Percentiles rank a stretch among this genome's conserved stretches.
Conservation (phyloP, 2,888 invertebrate genomes). For the Andrena marginata region DNA sequence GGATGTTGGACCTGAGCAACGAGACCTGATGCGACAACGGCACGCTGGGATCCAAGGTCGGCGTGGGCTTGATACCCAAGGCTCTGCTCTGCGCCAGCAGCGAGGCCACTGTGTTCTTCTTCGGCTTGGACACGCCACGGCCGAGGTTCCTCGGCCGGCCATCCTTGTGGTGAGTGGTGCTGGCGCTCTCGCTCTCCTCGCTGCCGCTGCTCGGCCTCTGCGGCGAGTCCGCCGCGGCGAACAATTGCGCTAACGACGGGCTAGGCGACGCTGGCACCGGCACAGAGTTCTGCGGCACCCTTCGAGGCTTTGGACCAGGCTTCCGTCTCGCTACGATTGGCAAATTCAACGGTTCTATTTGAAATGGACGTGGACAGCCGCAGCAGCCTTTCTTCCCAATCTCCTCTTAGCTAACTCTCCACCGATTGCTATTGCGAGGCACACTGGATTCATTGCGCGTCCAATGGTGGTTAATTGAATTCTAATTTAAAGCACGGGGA, state of each 20-base stretch:
- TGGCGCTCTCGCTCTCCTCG: conserved; percentile 88
- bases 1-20: conserved; percentile 87
- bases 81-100: conserved; percentile 94
- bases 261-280: conserved; percentile 86
- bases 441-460: no score
- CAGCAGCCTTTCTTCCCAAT: neutral
- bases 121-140: conserved; percentile 95
- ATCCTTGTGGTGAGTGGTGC: conserved; percentile 87
- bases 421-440: no score
- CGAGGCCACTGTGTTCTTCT: conserved; percentile 96
- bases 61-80: conserved; percentile 91
- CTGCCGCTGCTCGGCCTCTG: conserved; percentile 88
- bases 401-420: neutral
- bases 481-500: no score
- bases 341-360: conserved; percentile 27
- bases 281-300: conserved; percentile 87
- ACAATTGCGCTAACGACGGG: conserved; percentile 86
- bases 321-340: conserved; percentile 89
- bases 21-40: conserved; percentile 87
- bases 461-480: no score
- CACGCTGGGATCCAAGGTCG: conserved; percentile 86
- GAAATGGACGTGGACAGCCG: neutral
- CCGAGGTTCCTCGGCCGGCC: conserved; percentile 94
- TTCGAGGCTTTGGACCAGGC: conserved; percentile 90
- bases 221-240: conserved; percentile 88